A percentile compares a stretch with the other conserved stretches of the same genome.
Evolutionary conservation across 2,888 invertebrate genomes (phyloP).

Genomic region (Leptogaster cylindrica): DNA sequence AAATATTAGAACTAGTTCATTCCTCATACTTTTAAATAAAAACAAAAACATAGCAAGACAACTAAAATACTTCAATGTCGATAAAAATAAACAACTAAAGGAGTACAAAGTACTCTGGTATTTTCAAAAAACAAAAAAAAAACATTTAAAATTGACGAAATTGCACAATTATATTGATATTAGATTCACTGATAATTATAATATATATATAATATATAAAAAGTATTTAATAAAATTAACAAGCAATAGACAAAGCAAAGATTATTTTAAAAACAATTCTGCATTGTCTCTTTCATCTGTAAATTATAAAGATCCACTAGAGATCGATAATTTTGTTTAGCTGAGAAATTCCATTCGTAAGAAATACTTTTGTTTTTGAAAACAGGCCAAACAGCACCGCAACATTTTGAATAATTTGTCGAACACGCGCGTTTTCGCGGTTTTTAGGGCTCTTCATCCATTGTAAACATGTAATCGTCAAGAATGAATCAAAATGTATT

Average conservation of each 20-base stretch:
- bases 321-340: no score
- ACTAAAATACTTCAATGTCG: constrained; percentile 9
- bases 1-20: constrained; percentile 1
- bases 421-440: no score
- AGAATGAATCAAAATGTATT: no score
- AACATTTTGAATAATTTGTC: no score
- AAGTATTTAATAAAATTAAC: constrained; percentile 19
- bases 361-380: no score
- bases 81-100: background rate
- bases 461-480: no score
- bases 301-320: no score
- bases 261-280: constrained; percentile 6
- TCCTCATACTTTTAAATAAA: constrained; percentile 21
- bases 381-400: no score
- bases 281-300: constrained; percentile 4
- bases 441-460: no score
- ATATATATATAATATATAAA: constrained; percentile 25
- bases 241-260: constrained; percentile 24
- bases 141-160: constrained; percentile 6
- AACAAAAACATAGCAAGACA: background rate
- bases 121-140: constrained; percentile 2
- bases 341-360: no score
- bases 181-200: constrained; percentile 34
- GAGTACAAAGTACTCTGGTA: constrained; percentile 21
- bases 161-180: constrained; percentile 40